A percentile compares a stretch with the other conserved stretches of the same genome.
Conservation (phyloP, 2,797 vertebrate genomes). For the Mycteria americana region DNA sequence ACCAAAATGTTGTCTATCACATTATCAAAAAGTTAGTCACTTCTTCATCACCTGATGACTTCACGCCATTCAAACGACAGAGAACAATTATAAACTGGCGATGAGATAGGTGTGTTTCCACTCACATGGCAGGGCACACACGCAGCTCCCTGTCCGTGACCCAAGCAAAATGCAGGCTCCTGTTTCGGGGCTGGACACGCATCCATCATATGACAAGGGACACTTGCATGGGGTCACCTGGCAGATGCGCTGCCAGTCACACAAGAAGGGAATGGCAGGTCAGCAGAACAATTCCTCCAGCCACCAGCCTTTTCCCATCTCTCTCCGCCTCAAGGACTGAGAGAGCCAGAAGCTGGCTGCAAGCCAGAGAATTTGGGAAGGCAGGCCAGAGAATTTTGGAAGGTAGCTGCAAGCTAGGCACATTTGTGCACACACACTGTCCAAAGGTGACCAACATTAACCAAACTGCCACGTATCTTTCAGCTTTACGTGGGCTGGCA, state of each 20-base stretch:
- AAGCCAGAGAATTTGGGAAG: not conserved
- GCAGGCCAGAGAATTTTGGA: not conserved
- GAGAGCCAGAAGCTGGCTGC: not conserved
- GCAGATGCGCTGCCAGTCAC: rapidly evolving
- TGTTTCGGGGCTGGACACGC: rapidly evolving
- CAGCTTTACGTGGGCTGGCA: not conserved
- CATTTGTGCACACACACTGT: not conserved
- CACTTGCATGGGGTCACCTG: not conserved
- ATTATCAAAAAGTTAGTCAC: not conserved
- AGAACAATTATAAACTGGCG: not conserved
- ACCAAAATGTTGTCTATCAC: not conserved
- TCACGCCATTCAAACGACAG: not conserved
- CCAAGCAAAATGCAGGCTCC: not conserved
- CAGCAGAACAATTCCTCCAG: not conserved
- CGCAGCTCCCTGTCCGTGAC: rapidly evolving
- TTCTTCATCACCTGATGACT: not conserved
- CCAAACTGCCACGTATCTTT: not conserved
- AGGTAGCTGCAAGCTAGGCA: not conserved
- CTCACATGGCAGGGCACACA: rapidly evolving
- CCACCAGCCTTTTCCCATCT: not conserved
- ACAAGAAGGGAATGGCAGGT: not conserved
- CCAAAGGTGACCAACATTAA: not conserved
- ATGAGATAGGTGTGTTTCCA: not conserved
- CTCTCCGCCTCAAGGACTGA: rapidly evolving
- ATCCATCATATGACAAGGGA: not conserved